Evolutionary conservation across 1,140 invertebrate genomes (phyloP).

Genomic region (Kradibia gibbosae): DNA sequence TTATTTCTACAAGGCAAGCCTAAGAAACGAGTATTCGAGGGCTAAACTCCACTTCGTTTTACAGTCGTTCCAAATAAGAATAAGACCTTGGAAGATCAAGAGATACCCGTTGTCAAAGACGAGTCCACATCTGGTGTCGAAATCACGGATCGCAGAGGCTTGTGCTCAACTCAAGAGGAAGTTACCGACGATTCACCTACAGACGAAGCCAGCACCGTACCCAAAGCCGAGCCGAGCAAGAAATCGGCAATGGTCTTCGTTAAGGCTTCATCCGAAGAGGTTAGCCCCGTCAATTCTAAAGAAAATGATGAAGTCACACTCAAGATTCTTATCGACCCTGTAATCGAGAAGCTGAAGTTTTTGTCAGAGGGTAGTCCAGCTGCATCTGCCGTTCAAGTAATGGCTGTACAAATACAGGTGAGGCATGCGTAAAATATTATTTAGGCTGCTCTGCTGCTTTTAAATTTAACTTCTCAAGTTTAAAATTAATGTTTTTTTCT

Average conservation of each 20-base stretch:
- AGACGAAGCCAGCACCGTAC: slow-evolving; percentile 40
- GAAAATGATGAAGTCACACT: slow-evolving; percentile 59
- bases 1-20: no score
- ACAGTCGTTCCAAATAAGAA: slow-evolving; percentile 59
- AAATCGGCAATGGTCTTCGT: slow-evolving; percentile 65
- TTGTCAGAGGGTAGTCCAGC: slow-evolving; percentile 76
- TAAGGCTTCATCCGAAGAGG: slow-evolving; percentile 56
- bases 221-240: slow-evolving; percentile 37
- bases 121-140: slow-evolving; percentile 32
- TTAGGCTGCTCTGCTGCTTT: no score
- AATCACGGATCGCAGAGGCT: slow-evolving; percentile 53
- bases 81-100: slow-evolving; percentile 52
- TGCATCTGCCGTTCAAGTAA: slow-evolving; percentile 77
- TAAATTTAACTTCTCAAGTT: no score
- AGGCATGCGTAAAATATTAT: background rate
- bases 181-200: background rate
- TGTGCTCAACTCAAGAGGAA: slow-evolving; percentile 57
- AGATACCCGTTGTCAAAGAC: slow-evolving; percentile 35
- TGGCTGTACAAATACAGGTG: slow-evolving; percentile 79
- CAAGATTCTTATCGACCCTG: slow-evolving; percentile 68
- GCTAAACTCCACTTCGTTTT: slow-evolving; percentile 13
- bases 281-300: slow-evolving; percentile 49
- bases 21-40: no score
- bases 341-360: slow-evolving; percentile 78
- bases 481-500: no score